A percentile compares a stretch with the other conserved stretches of the same genome.
Evolutionary conservation across 2,113 vertebrate genomes (phyloP).

Genomic region (Hipposideros armiger): DNA sequence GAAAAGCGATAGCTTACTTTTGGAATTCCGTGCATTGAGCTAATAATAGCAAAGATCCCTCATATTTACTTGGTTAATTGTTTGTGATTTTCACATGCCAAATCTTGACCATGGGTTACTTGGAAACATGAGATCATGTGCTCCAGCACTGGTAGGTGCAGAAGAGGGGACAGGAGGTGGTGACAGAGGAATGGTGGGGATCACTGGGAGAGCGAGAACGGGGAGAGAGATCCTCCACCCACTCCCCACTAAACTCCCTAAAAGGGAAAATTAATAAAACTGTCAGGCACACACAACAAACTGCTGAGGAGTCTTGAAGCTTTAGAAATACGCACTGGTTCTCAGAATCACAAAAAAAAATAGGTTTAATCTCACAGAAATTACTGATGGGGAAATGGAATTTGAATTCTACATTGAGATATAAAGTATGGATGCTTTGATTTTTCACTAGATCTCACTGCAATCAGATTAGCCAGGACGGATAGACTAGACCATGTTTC

Average conservation of each 20-base stretch:
- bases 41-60: neutral
- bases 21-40: neutral
- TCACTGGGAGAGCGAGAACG: accelerated
- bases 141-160: neutral
- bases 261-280: neutral
- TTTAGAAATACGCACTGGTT: neutral
- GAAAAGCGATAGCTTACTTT: neutral
- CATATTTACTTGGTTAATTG: neutral
- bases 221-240: accelerated
- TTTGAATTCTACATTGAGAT: conserved; percentile 20
- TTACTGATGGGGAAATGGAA: neutral
- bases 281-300: neutral
- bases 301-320: neutral
- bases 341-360: conserved; percentile 13
- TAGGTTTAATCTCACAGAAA: neutral
- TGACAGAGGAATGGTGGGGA: neutral
- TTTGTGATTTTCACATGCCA: neutral
- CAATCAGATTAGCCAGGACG: neutral
- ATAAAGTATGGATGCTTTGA: neutral
- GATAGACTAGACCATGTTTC: neutral
- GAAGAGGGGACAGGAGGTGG: neutral
- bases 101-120: neutral
- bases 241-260: neutral
- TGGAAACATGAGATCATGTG: neutral
- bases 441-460: neutral